Evolutionary conservation across 1,140 invertebrate genomes (phyloP), one percentile per base, ranked within the genome.

Genomic region (Ceratosolen solmsi): DNA sequence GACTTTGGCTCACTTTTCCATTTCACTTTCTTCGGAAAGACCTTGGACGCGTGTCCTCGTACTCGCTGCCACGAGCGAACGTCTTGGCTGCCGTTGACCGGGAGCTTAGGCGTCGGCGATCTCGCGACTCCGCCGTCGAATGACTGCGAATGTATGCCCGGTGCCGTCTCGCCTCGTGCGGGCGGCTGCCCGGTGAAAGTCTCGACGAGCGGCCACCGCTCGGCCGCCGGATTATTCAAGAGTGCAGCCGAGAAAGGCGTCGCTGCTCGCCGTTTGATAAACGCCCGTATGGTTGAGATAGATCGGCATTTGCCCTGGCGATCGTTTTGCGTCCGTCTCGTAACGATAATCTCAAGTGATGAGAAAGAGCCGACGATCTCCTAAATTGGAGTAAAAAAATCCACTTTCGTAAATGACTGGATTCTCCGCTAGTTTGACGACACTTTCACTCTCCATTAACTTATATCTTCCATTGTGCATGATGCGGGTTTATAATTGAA

Each of bases 121-220:
- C 85, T 86, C 79, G 86, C 85, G 84, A 85, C 86, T 87, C 85
- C 86, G 84, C 85, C 86, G 84, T 85, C 86, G 86, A 88, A 88
- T 89, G 88, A 90, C 89, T 89, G 89, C 86, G 88, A 90, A 90
- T 89, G 87, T 88, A 84, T 86, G 83, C 84, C 54, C 54, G 63
- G n/a, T 41, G 65, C 76, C 58, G 13, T 9, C 33, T 2, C 33
- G 5, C 15, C 20, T 63, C 63, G 33, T 68, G 17, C 63, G 22
- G 36, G 65, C 71, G 36, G 8, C 38, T 56, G 54, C 1, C 46
- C 25, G 38, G 51, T 49, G 46, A 41, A n/a, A 38, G 41, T 73
- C 17, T 49, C 41, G 58, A 25, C 22, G 72, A 70, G 51, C 41
- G 54, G 30, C 38, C 22, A 38, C 74, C 88, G 89, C 86, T 89